Conservation (phyloP, 2,113 vertebrate species). For the Camelus dromedarius region DNA sequence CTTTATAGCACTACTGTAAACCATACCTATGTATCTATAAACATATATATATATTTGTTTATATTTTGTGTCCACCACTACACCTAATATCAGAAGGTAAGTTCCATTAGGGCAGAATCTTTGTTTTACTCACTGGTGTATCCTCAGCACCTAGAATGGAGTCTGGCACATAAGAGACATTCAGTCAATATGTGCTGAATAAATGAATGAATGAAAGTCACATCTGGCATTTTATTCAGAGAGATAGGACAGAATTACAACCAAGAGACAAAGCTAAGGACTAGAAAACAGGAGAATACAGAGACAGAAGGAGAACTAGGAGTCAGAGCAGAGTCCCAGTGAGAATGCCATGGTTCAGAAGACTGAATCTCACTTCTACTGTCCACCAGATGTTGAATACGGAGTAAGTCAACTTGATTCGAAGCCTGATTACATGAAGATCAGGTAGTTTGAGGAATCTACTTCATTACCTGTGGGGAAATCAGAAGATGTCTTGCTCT, state of each 20-base stretch:
- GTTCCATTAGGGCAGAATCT: not conserved
- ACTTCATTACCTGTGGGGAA: not conserved
- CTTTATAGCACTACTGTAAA: not conserved
- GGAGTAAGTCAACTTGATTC: not conserved
- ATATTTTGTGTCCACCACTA: not conserved
- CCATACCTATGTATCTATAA: not conserved
- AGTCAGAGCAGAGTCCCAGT: not conserved
- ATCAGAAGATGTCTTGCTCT: not conserved
- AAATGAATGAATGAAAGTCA: slow-evolving; percentile 32
- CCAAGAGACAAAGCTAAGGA: slow-evolving; percentile 29
- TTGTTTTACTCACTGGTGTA: not conserved
- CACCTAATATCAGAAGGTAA: not conserved
- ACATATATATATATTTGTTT: not conserved
- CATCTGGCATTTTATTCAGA: slow-evolving; percentile 9
- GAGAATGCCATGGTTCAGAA: not conserved
- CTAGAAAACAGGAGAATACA: not conserved
- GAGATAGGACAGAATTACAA: slow-evolving; percentile 11
- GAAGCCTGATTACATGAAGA: not conserved
- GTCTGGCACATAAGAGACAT: not conserved
- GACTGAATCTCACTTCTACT: not conserved
- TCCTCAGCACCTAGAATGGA: not conserved
- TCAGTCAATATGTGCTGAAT: not conserved
- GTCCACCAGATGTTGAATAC: not conserved
- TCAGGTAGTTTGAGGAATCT: not conserved
- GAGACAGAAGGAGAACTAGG: not conserved